Base-by-base conservation (phyloP, 2,113 vertebrate genomes). In the Rhegmatorhina hoffmannsi region DNA sequence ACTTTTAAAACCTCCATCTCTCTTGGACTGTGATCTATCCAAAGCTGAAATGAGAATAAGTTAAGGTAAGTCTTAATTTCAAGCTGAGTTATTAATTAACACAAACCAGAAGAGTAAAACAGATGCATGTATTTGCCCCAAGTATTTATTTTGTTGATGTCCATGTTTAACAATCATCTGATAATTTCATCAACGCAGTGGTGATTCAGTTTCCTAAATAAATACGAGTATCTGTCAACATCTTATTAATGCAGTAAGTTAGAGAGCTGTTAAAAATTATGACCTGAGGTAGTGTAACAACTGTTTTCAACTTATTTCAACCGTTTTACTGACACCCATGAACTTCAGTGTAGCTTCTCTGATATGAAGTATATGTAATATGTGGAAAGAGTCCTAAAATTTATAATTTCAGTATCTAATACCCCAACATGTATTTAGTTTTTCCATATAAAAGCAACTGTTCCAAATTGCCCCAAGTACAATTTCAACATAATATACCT, bases 1-100 rank as follows among this genome's bases (percentile, higher is more conserved):
- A 98, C 97, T 98, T 98, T 98, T 99, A 99, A 98, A 99, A 91
- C 99, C 99, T 98, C 99, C 98, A 98, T 99, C 99, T 97, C 97
- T 98, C 97, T 98, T 98, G 98, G 98, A 97, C 81, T 99, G 98
- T 95, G 99, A 98, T 98, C 98, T 98, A 96, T 98, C 98, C 98
- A 99, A 98, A 97, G 99, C 99, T 99, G 98, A 96, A 98, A 98
- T 95, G 98, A 94, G 95, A 98, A 98, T 76, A 98, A 97, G 95
- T 96, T 96, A 97, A 94, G 59, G 3, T 98, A 97, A 98, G 95
- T 97, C 88, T 97, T 91, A 53, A 77, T 94, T 97, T 92, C 86
- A 97, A 95, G 47, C 49, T 50, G 74, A 62, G 92, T 69, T 92
- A 89, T 85, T 84, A 92, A 69, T 89, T 44, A 95, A 96, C 58